Conservation (phyloP, 2,888 invertebrate genomes). For the Sinopyrophorus schimmeli region DNA sequence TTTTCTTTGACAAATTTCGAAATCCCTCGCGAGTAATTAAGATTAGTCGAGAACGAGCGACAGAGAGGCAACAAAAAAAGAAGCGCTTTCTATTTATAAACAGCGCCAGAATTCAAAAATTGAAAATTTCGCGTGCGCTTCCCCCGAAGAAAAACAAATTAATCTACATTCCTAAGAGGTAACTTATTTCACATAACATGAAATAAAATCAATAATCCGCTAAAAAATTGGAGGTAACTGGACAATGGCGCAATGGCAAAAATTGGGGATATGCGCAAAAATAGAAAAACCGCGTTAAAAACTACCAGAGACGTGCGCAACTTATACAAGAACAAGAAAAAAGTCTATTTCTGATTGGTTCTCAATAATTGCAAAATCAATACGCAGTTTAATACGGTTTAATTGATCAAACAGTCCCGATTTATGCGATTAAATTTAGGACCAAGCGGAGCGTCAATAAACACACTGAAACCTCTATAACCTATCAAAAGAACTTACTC, state of each 20-base stretch:
- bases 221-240: slow-evolving; percentile 55
- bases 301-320: slow-evolving; percentile 48
- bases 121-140: slow-evolving; percentile 15
- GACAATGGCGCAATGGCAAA: slow-evolving; percentile 57
- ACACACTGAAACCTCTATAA: slow-evolving; percentile 14
- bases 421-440: slow-evolving; percentile 26
- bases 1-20: too few relatives aligned
- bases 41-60: too few relatives aligned
- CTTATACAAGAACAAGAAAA: slow-evolving; percentile 50
- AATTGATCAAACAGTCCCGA: slow-evolving; percentile 48
- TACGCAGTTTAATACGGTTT: slow-evolving; percentile 53
- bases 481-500: slow-evolving; percentile 25
- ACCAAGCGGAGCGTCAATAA: slow-evolving; percentile 12
- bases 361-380: slow-evolving; percentile 58
- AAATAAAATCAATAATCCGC: slow-evolving; percentile 54
- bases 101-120: too few relatives aligned
- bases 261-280: slow-evolving; percentile 55
- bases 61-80: too few relatives aligned
- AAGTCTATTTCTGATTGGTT: slow-evolving; percentile 57
- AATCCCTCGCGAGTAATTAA: too few relatives aligned
- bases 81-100: too few relatives aligned
- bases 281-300: slow-evolving; percentile 51
- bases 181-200: slow-evolving; percentile 25
- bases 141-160: slow-evolving; percentile 6
- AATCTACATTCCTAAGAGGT: slow-evolving; percentile 26